Conservation (phyloP, 1,140 invertebrate species). For the Drosophila ironensis region DNA sequence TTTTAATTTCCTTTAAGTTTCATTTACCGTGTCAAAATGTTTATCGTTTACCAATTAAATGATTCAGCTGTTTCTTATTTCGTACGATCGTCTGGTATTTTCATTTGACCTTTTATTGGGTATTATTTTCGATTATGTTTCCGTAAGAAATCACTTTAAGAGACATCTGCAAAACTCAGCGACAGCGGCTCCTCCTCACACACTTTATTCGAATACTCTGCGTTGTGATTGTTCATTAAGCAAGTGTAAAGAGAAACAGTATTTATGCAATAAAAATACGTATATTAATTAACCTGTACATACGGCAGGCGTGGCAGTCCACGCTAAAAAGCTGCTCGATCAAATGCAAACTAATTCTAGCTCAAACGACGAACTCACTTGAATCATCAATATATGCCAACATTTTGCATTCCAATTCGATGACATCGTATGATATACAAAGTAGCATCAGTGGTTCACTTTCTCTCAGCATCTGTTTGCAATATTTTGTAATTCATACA, state of each 20-base stretch:
- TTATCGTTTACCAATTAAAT: slow-evolving; percentile 63
- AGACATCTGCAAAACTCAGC: slow-evolving; percentile 52
- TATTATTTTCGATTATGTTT: slow-evolving; percentile 13
- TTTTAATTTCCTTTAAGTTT: slow-evolving; percentile 44
- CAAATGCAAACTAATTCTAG: slow-evolving; percentile 16
- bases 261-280: slow-evolving; percentile 52
- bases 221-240: slow-evolving; percentile 82
- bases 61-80: slow-evolving; percentile 59
- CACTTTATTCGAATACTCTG: slow-evolving; percentile 79
- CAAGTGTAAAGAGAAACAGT: slow-evolving; percentile 57
- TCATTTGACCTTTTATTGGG: slow-evolving; percentile 47
- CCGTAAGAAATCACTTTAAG: slow-evolving; percentile 34
- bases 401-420: slow-evolving; percentile 37
- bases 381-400: slow-evolving; percentile 45
- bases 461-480: slow-evolving; percentile 41
- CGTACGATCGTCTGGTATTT: slow-evolving; percentile 39
- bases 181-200: slow-evolving; percentile 27
- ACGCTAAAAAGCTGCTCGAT: background rate
- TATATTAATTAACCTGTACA: slow-evolving; percentile 30
- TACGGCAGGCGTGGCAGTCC: background rate
- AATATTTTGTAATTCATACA: slow-evolving; percentile 39
- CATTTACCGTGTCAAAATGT: slow-evolving; percentile 41
- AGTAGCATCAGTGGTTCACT: slow-evolving; percentile 2
- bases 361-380: slow-evolving; percentile 24
- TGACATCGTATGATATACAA: slow-evolving; percentile 3